Base-by-base conservation (phyloP, 2,888 invertebrate species). In the Cephus nigrinus region DNA sequence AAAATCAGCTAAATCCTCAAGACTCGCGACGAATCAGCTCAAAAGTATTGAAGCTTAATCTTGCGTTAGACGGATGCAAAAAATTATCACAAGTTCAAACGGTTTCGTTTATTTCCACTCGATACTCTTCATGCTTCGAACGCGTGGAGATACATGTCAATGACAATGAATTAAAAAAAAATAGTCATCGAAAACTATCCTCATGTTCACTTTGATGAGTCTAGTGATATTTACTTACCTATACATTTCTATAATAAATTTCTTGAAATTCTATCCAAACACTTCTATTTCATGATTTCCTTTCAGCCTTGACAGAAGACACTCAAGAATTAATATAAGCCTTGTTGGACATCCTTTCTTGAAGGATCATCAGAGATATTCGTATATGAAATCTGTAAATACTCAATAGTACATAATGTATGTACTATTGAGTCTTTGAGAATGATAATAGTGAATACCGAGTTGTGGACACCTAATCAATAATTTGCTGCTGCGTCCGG, bases 401-500 rank as follows among this genome's bases (percentile, higher is more conserved):
- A n/a, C 32, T 71, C 71, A 12, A 15, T 30, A 71, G 71, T n/a
- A 4, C 32, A n/a, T 3, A n/a, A 30, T 69, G 4, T 12, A 30
- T 12, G 4, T 5, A 71, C 71, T 36, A 36, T 36, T 36, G 36
- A 36, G 4, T 36, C 12, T 36, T 12, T 4, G 36, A 36, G 36
- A 36, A 36, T 36, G 23, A 71, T 71, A 71, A 9, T 30, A 33
- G 30, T n/a, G 31, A 32, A n/a, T n/a, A 23, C 32, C 71, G 71
- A 69, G n/a, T n/a, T 12, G n/a, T 69, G n/a, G 71, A 69, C n/a
- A 69, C 71, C 32, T n/a, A 69, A 69, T 69, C n/a, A 69, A n/a
- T 69, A 1, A 69, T n/a, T n/a, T 15, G 71, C 71, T 69, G 40
- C 40, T 34, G 73, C 30, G 74, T 73, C 33, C 74, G 74, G 9